Percentiles rank a stretch among this genome's conserved stretches.
Conservation (phyloP, 2,888 invertebrate genomes). For the Hypena proboscidalis region DNA sequence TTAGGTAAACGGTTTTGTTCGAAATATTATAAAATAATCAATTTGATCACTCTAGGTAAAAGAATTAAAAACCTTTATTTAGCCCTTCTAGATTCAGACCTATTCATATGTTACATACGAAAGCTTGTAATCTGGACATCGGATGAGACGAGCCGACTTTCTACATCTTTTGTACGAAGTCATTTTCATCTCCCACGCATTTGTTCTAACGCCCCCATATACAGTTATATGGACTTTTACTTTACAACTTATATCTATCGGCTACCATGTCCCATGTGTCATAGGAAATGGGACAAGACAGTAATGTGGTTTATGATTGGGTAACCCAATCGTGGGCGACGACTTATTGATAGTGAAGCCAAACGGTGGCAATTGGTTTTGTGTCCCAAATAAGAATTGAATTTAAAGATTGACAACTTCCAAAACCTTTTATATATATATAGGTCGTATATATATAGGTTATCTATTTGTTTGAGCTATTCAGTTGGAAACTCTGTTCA, state of each 20-base stretch:
- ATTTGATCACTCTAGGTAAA: no score
- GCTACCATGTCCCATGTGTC: slow-evolving; percentile 3
- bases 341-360: background rate
- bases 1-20: no score
- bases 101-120: slow-evolving; percentile 49
- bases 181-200: slow-evolving; percentile 72
- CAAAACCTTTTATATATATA: no score
- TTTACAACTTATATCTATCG: slow-evolving; percentile 19
- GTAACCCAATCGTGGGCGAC: slow-evolving; percentile 2
- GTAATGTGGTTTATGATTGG: slow-evolving; percentile 5
- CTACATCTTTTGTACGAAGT: slow-evolving; percentile 57
- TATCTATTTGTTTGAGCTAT: no score
- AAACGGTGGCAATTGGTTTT: background rate
- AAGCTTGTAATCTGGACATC: slow-evolving; percentile 50
- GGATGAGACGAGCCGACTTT: slow-evolving; percentile 39
- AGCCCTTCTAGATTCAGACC: slow-evolving; percentile 28
- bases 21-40: no score
- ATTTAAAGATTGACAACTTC: no score
- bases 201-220: slow-evolving; percentile 54
- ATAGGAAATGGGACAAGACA: background rate
- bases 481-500: no score
- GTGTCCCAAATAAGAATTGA: background rate
- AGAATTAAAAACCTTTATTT: no score
- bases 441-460: no score
- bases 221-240: slow-evolving; percentile 32